phyloP scores from a whole-genome alignment of 2,888 invertebrate species.

The Brachycybe producta region DNA sequence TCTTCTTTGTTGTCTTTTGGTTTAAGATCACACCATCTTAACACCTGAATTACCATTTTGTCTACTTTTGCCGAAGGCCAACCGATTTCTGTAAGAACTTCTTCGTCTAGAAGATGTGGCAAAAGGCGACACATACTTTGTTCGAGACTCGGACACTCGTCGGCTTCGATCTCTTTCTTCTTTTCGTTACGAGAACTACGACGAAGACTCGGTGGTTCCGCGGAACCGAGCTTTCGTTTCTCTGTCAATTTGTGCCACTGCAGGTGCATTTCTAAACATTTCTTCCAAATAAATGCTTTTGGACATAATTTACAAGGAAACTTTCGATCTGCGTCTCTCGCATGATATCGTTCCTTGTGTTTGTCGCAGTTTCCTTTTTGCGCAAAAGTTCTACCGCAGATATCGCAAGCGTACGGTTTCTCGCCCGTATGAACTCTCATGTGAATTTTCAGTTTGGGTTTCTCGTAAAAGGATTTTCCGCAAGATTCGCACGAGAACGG shows the following conservation, averaged over 20 bases:
- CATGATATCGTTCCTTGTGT: constrained; percentile 8
- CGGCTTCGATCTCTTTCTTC: neutral
- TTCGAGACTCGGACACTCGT: neutral
- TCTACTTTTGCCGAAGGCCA: constrained; percentile 5
- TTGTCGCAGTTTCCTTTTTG: constrained; percentile 18
- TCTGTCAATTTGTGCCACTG: constrained; percentile 1
- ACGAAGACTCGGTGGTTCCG: too few relatives aligned
- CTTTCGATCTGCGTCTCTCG: constrained; percentile 12
- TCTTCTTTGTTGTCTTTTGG: neutral
- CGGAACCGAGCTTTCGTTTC: too few relatives aligned
- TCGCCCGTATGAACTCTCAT: constrained; percentile 16
- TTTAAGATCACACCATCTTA: constrained; percentile 3
- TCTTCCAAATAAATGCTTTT: constrained; percentile 17
- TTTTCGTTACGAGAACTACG: neutral
- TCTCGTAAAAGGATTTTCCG: constrained; percentile 21
- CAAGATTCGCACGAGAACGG: constrained; percentile 22
- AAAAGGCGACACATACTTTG: constrained; percentile 4
- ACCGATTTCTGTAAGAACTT: constrained; percentile 7
- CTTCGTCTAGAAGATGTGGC: constrained; percentile 8
- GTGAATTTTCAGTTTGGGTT: constrained; percentile 18
- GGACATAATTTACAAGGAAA: constrained; percentile 11
- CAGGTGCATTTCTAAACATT: constrained; percentile 15
- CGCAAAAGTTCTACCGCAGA: constrained; percentile 14
- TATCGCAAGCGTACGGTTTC: constrained; percentile 16
- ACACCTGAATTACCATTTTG: constrained; percentile 4